phyloP scores from a whole-genome alignment of 1,140 invertebrate genomes.

The Dinoponera quadriceps region DNA sequence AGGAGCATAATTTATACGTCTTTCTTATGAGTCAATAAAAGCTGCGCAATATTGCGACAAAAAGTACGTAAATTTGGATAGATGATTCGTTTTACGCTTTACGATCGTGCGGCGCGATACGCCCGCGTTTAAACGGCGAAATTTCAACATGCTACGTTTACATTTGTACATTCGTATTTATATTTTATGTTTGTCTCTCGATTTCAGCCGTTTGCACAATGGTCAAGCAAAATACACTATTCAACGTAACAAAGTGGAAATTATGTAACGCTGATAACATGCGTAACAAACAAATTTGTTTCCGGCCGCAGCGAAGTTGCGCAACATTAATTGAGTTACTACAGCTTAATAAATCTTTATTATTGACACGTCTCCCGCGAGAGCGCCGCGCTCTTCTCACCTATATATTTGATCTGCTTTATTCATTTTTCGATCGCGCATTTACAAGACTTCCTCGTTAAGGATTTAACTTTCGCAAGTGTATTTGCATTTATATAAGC shows the following conservation, averaged over 20 bases:
- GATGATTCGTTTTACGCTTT: constrained; percentile 13
- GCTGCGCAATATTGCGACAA: neutral
- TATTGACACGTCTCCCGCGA: neutral
- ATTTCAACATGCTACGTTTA: neutral
- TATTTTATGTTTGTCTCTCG: neutral
- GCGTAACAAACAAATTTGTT: neutral
- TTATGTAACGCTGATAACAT: constrained; percentile 4
- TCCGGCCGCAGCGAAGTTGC: neutral
- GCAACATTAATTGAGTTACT: neutral
- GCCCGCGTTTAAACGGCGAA: neutral
- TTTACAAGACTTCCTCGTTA: constrained; percentile 37
- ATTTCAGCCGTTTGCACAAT: neutral
- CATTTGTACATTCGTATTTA: neutral
- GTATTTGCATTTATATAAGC: constrained; percentile 69
- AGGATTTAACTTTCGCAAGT: constrained; percentile 49
- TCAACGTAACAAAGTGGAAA: neutral
- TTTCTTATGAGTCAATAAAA: constrained; percentile 43
- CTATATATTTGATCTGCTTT: neutral
- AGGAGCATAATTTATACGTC: constrained; percentile 24
- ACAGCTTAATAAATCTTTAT: neutral
- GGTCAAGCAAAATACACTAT: neutral
- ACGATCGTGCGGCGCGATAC: neutral
- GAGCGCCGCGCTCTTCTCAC: neutral
- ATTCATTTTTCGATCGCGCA: constrained; percentile 11
- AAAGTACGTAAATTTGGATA: constrained; percentile 4